Base-by-base conservation (phyloP, 2,888 invertebrate species). In the Sericinus montela region DNA sequence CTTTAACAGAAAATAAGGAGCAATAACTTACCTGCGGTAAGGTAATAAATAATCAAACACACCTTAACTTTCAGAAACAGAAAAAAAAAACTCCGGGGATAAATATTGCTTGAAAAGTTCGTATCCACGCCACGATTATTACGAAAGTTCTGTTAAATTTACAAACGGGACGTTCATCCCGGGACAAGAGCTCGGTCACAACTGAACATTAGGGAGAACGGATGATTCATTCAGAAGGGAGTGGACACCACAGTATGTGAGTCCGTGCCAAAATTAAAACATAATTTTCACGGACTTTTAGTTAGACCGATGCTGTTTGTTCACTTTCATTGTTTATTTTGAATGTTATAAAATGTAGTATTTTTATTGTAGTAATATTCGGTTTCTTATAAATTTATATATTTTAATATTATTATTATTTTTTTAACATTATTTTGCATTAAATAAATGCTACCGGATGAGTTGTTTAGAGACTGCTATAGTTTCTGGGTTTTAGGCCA, bases 141-240 rank as follows among this genome's bases (percentile, higher is more conserved):
- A 51, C 42, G 40, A 41, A 41, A 45, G 52, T 54, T 54, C 36
- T 35, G 53, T 41, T 48, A 38, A 11, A 44, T 38, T 11, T 11
- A 9, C 23, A 15, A 16, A 38, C 37, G 37, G 43, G 45, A 59
- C 60, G 58, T 53, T 52, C 60, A 52, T 45, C 45, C 53, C 55
- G 52, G 41, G 36, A 36, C 53, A 53, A 55, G 55, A 51, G 36
- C 57, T 53, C 51, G 56, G 52, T 47, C 55, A 41, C 49, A 53
- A 62, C 60, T 60, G 62, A 55, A 49, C 44, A 48, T 42, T 48
- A 52, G 57, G 55, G 59, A 46, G 53, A 53, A 53, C n/a, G n/a
- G 56, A 57, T 48, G 48, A 48, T 38, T 43, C 43, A 36, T 30
- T 36, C 57, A 52, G 34, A 54, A 54, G 47, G 48, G 60, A 59